A percentile compares a stretch with the other conserved stretches of the same genome.
Evolutionary conservation across 2,797 vertebrate species (phyloP).

Genomic region (Emys orbicularis): DNA sequence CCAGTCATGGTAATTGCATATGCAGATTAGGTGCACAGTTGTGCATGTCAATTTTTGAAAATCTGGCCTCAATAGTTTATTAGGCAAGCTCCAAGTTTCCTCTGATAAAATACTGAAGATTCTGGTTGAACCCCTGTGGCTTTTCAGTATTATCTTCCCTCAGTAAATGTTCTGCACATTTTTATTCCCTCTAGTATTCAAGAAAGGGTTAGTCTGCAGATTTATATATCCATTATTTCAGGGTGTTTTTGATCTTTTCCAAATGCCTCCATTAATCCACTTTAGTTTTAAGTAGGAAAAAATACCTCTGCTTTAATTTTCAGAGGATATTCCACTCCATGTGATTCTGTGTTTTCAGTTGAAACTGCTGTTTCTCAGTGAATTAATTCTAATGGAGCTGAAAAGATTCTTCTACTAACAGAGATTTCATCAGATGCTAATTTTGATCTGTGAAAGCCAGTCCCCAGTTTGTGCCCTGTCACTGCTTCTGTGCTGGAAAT

Average conservation of each 20-base stretch:
- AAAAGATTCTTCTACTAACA: constrained; percentile 52
- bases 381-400: constrained; percentile 41
- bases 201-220: constrained; percentile 72
- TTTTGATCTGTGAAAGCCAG: not conserved
- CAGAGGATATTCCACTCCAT: constrained; percentile 42
- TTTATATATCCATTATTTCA: constrained; percentile 73
- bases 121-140: constrained; percentile 56
- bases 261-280: constrained; percentile 72
- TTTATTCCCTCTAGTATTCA: constrained; percentile 48
- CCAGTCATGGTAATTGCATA: constrained; percentile 70
- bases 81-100: constrained; percentile 63
- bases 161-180: constrained; percentile 58
- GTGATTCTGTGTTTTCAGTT: constrained; percentile 47
- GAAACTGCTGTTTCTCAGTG: constrained; percentile 28
- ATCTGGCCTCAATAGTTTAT: constrained; percentile 68
- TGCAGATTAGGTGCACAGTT: constrained; percentile 72
- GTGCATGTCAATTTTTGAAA: constrained; percentile 72
- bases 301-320: constrained; percentile 58
- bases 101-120: constrained; percentile 68
- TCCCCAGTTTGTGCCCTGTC: constrained; percentile 50
- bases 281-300: constrained; percentile 62
- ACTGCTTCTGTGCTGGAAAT: not conserved
- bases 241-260: constrained; percentile 75
- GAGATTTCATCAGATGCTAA: constrained; percentile 27
- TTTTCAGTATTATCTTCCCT: constrained; percentile 48